Percentiles rank a stretch among this genome's conserved stretches.
phyloP scores from a whole-genome alignment of 2,113 vertebrate species.

The Rhadina sibilatrix region DNA sequence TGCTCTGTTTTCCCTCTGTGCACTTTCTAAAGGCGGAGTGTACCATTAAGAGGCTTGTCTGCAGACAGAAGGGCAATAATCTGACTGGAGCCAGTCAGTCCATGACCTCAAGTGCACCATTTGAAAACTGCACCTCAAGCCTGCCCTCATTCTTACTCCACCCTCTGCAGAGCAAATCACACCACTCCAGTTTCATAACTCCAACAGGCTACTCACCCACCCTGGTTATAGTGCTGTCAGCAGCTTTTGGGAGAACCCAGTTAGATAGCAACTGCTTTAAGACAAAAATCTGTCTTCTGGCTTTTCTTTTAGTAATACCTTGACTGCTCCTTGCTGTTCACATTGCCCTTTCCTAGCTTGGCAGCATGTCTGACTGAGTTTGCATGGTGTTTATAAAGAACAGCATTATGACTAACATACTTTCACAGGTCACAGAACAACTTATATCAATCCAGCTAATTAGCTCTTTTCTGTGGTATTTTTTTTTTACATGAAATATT shows the following conservation, averaged over 20 bases:
- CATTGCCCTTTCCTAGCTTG: not conserved
- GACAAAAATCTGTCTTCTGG: not conserved
- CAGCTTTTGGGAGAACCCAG: not conserved
- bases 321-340: not conserved
- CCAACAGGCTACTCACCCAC: not conserved
- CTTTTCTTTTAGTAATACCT: not conserved
- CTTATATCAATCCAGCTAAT: slow-evolving; percentile 31
- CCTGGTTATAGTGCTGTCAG: not conserved
- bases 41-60: slow-evolving; percentile 43
- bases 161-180: slow-evolving; percentile 54
- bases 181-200: slow-evolving; percentile 23
- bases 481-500: not conserved
- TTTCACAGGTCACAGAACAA: slow-evolving; percentile 38
- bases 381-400: slow-evolving; percentile 25
- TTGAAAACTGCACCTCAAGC: slow-evolving; percentile 58
- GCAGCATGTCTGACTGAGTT: not conserved
- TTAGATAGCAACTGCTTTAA: not conserved
- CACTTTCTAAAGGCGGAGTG: not conserved
- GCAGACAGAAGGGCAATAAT: slow-evolving; percentile 60
- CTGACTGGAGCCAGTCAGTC: slow-evolving; percentile 61
- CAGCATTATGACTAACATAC: not conserved
- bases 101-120: slow-evolving; percentile 61
- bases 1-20: not conserved
- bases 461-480: slow-evolving; percentile 13
- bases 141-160: slow-evolving; percentile 52